Conservation (phyloP, 2,888 invertebrate species). For the Alcis repandata region DNA sequence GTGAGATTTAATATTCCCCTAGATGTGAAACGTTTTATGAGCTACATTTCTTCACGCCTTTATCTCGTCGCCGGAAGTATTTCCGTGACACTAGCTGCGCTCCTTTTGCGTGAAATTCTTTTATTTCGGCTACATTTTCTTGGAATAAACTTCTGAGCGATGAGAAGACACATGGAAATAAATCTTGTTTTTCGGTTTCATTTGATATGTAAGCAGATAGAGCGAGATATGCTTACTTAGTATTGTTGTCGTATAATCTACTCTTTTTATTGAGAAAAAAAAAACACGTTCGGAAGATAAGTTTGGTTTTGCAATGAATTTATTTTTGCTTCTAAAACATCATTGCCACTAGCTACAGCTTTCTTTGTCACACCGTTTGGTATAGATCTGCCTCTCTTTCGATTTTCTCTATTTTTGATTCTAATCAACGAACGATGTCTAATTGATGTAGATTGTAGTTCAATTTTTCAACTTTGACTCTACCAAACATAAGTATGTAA, state of each 20-base stretch:
- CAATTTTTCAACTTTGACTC: too few relatives aligned
- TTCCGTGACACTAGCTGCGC: slow-evolving; percentile 24
- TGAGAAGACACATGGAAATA: slow-evolving; percentile 16
- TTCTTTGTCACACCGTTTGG: too few relatives aligned
- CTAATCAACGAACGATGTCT: too few relatives aligned
- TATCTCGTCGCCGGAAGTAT: slow-evolving; percentile 32
- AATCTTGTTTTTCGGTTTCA: slow-evolving; percentile 23
- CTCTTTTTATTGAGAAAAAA: background rate
- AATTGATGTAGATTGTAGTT: too few relatives aligned
- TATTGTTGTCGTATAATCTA: background rate
- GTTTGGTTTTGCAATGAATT: too few relatives aligned
- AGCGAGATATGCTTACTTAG: slow-evolving; percentile 1
- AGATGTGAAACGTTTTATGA: slow-evolving; percentile 35
- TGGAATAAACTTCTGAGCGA: slow-evolving; percentile 27
- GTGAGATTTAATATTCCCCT: slow-evolving; percentile 30
- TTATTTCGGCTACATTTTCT: slow-evolving; percentile 33
- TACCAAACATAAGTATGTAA: too few relatives aligned
- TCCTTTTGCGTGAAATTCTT: slow-evolving; percentile 34
- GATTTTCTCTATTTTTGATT: too few relatives aligned
- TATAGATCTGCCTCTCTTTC: too few relatives aligned
- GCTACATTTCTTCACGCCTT: slow-evolving; percentile 33
- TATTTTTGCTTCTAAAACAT: too few relatives aligned
- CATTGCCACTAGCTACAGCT: too few relatives aligned
- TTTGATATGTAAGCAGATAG: slow-evolving; percentile 16
- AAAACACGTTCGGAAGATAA: too few relatives aligned